These are phyloP conservation scores for Arvicanthis niloticus DNA, from an alignment of 2,113 vertebrate genomes.

Conservation along the genomic window DNA sequence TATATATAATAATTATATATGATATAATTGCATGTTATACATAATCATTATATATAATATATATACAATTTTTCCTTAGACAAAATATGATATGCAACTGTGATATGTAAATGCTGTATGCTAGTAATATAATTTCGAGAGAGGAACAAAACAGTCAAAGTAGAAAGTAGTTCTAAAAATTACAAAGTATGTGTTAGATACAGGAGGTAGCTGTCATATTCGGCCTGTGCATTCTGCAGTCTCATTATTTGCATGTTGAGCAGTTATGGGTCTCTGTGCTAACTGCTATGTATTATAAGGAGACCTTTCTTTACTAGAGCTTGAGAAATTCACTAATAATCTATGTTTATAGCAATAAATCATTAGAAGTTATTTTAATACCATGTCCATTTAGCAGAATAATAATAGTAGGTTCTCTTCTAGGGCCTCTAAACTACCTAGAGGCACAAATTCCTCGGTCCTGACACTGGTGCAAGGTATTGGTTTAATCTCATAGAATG, in stretches of 20 bases:
- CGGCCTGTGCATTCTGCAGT: neutral
- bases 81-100: neutral
- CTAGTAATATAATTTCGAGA: neutral
- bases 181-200: neutral
- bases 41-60: too few species aligned
- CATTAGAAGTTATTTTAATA: neutral
- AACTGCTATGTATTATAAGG: neutral
- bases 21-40: too few species aligned
- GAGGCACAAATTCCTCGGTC: neutral
- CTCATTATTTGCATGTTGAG: neutral
- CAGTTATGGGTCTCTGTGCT: neutral
- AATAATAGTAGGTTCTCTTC: neutral
- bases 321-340: neutral
- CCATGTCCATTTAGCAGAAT: neutral
- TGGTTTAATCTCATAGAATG: neutral
- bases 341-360: neutral
- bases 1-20: too few species aligned
- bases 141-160: neutral
- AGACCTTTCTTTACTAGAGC: neutral
- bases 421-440: neutral
- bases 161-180: neutral
- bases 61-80: too few species aligned
- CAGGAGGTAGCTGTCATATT: neutral
- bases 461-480: neutral
- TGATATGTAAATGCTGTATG: neutral